phyloP scores from a whole-genome alignment of 2,113 vertebrate genomes.

The Drymodes brunneopygia region DNA sequence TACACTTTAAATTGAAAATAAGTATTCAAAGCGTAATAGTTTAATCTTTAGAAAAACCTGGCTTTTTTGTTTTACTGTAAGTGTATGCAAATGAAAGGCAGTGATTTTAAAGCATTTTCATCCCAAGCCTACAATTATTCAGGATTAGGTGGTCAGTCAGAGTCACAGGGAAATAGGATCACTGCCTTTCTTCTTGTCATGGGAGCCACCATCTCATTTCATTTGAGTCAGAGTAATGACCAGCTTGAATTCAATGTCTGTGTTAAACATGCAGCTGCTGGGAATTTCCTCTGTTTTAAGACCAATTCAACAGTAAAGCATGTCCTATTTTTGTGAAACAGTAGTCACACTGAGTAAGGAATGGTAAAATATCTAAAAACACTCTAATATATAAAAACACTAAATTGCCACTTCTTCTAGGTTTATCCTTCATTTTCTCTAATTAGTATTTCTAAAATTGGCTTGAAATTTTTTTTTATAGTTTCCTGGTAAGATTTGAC shows the following conservation, averaged over 20 bases:
- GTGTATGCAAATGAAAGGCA: neutral
- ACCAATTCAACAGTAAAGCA: neutral
- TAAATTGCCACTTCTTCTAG: neutral
- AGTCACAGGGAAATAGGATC: neutral
- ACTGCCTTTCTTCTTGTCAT: neutral
- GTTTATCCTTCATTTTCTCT: neutral
- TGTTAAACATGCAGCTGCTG: neutral
- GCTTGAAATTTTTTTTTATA: neutral
- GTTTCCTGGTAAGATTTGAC: neutral
- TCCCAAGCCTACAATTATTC: neutral
- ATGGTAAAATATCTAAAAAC: neutral
- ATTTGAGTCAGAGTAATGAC: neutral
- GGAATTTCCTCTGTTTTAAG: neutral
- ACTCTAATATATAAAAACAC: neutral
- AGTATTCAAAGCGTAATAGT: neutral
- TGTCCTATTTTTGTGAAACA: neutral
- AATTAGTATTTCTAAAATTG: neutral
- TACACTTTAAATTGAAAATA: neutral
- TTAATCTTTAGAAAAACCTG: neutral
- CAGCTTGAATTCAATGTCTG: neutral
- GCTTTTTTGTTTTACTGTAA: neutral
- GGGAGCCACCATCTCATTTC: neutral
- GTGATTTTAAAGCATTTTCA: neutral
- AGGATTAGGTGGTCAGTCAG: neutral
- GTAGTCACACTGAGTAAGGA: neutral